Percentiles rank a stretch among this genome's conserved stretches.
Conservation (phyloP, 2,797 vertebrate genomes). For the Sebastes minor region DNA sequence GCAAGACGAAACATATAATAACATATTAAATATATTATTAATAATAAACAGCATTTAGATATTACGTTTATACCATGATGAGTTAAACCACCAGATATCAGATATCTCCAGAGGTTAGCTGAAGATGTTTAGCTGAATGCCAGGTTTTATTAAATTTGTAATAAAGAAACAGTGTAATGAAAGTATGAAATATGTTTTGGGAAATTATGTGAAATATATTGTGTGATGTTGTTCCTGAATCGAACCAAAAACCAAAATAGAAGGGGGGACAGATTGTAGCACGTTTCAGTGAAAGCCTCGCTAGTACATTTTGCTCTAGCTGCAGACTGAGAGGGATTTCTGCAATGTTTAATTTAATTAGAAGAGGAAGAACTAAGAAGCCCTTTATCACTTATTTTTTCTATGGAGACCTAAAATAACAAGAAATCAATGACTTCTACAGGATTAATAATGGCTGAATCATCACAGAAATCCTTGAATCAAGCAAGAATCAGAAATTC, state of each 20-base stretch:
- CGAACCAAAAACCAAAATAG: conserved; percentile 10
- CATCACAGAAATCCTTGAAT: neutral
- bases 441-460: neutral
- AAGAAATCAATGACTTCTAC: neutral
- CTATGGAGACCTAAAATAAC: neutral
- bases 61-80: neutral
- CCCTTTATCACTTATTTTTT: neutral
- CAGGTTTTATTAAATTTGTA: neutral
- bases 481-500: neutral
- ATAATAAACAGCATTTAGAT: neutral
- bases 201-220: neutral
- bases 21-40: neutral
- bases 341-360: neutral
- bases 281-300: neutral
- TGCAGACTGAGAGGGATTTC: neutral
- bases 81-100: neutral
- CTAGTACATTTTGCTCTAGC: neutral
- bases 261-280: neutral
- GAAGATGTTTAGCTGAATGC: neutral
- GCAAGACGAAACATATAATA: neutral
- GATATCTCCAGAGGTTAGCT: neutral
- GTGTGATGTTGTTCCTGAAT: conserved; percentile 13
- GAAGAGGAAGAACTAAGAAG: neutral
- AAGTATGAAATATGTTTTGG: neutral
- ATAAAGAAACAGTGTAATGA: neutral